Evolutionary conservation across 2,113 vertebrate species (phyloP).

Genomic region (Chrysemys picta): DNA sequence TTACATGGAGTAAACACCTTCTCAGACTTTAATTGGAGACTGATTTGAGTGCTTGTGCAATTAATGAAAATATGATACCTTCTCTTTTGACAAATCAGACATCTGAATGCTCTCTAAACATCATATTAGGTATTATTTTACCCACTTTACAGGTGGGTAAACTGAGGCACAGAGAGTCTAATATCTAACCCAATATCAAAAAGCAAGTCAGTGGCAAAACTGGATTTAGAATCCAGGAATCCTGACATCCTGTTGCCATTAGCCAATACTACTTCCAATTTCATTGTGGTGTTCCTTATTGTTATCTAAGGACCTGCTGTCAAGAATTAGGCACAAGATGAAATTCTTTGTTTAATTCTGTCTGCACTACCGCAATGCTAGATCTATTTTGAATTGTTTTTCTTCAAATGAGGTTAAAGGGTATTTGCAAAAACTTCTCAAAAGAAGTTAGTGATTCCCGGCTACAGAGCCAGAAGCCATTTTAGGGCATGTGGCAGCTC

Average conservation of each 20-base stretch:
- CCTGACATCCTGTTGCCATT: accelerated
- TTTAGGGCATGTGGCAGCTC: neutral
- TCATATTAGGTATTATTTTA: neutral
- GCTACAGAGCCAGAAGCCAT: conserved; percentile 12
- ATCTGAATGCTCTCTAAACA: neutral
- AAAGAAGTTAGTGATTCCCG: neutral
- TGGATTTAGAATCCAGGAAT: accelerated
- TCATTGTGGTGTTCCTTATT: neutral
- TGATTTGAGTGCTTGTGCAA: neutral
- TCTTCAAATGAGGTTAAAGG: conserved; percentile 26
- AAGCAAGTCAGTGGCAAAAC: neutral
- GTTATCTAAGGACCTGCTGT: neutral
- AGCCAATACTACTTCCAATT: neutral
- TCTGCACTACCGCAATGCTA: neutral
- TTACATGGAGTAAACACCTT: neutral
- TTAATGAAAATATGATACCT: neutral
- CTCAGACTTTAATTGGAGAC: neutral
- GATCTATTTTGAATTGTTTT: neutral
- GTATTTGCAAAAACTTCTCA: neutral
- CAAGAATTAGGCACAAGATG: neutral
- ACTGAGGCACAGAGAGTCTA: neutral
- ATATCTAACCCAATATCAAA: neutral
- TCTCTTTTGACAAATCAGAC: neutral
- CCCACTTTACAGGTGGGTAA: neutral
- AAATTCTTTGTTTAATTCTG: neutral